Conservation (phyloP, 2,797 vertebrate genomes). For the Phrynocephalus guinanensis region DNA sequence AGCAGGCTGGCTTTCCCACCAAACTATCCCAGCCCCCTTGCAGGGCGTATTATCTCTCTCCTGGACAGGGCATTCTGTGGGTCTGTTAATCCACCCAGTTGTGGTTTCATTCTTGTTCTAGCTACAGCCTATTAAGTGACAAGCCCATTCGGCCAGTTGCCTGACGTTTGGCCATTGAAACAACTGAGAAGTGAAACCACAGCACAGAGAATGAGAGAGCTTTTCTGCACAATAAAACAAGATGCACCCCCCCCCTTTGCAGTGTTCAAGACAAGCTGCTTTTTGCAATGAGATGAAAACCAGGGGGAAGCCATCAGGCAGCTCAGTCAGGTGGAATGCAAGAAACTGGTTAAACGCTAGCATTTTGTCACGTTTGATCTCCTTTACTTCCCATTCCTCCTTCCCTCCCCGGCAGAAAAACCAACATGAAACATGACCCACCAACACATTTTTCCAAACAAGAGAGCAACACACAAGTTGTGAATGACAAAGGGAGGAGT, state of each 20-base stretch:
- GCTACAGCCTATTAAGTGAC: slow-evolving; percentile 43
- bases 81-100: slow-evolving; percentile 67
- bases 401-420: slow-evolving; percentile 15
- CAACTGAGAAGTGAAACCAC: slow-evolving; percentile 43
- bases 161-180: slow-evolving; percentile 53
- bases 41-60: slow-evolving; percentile 60
- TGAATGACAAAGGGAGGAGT: slow-evolving; percentile 29
- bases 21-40: slow-evolving; percentile 64
- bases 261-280: slow-evolving; percentile 24
- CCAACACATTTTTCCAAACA: slow-evolving; percentile 55
- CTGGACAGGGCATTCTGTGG: slow-evolving; percentile 61
- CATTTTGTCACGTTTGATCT: slow-evolving; percentile 26
- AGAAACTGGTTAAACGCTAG: slow-evolving; percentile 40
- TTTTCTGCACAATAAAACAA: slow-evolving; percentile 46
- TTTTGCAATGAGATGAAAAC: slow-evolving; percentile 27
- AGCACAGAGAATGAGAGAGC: slow-evolving; percentile 10
- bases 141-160: slow-evolving; percentile 56
- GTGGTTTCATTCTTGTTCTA: slow-evolving; percentile 70
- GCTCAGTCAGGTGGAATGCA: slow-evolving; percentile 47
- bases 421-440: slow-evolving; percentile 50
- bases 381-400: slow-evolving; percentile 45
- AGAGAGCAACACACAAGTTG: slow-evolving; percentile 52
- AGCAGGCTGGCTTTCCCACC: slow-evolving; percentile 51
- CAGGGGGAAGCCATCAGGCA: slow-evolving; percentile 46
- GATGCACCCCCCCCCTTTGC: not conserved